Evolutionary conservation across 2,113 vertebrate species (phyloP).

Genomic region (Takifugu bimaculatus): DNA sequence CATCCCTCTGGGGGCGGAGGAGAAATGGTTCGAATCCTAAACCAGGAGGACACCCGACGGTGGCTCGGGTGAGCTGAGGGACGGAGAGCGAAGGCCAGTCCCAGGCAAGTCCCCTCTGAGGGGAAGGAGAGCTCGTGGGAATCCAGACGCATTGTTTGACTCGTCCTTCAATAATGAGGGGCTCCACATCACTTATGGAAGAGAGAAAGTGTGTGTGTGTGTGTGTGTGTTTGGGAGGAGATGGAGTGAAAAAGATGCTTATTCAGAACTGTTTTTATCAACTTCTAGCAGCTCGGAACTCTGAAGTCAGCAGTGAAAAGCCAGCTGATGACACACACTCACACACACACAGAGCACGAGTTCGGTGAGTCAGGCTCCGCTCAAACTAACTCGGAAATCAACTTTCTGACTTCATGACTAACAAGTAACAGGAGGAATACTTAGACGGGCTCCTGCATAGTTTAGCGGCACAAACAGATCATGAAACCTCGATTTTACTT

Average conservation of each 20-base stretch:
- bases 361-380: constrained; percentile 35
- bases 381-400: constrained; percentile 6
- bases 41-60: not conserved
- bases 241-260: constrained; percentile 3
- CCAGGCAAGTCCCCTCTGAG: not conserved
- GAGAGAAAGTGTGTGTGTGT: constrained; percentile 6
- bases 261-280: constrained; percentile 7
- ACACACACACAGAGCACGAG: constrained; percentile 9
- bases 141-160: constrained; percentile 16
- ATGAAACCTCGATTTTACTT: too few species aligned
- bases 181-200: not conserved
- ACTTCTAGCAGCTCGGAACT: constrained; percentile 11
- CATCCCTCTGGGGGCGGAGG: not conserved
- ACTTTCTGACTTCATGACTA: not conserved
- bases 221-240: not conserved
- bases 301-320: constrained; percentile 32
- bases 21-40: not conserved
- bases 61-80: not conserved
- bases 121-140: too few species aligned
- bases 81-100: constrained; percentile 28
- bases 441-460: too few species aligned
- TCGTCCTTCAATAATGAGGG: constrained; percentile 12
- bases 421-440: not conserved
- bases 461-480: too few species aligned
- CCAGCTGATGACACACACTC: constrained; percentile 3